A percentile compares a stretch with the other conserved stretches of the same genome.
phyloP scores from a whole-genome alignment of 2,113 vertebrate genomes.

The Nibea albiflora region DNA sequence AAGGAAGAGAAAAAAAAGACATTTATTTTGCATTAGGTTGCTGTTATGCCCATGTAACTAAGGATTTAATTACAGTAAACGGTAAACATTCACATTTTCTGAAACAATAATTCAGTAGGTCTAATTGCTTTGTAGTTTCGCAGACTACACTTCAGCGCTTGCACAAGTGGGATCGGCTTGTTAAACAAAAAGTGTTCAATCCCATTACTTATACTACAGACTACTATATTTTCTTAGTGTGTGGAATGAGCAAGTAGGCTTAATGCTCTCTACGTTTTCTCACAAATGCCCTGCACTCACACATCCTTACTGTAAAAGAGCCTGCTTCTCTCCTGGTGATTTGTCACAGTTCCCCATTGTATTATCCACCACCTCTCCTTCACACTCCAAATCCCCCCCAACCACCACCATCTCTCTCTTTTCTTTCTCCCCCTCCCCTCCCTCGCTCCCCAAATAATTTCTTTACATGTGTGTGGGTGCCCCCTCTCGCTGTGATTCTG shows the following conservation, averaged over 20 bases:
- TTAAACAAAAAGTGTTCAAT: conserved; percentile 64
- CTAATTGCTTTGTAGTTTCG: conserved; percentile 72
- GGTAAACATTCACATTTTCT: conserved; percentile 74
- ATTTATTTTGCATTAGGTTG: conserved; percentile 67
- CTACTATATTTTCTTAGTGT: conserved; percentile 45
- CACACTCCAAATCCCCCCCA: conserved; percentile 48
- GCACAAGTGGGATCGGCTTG: conserved; percentile 61
- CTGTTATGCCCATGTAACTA: conserved; percentile 62
- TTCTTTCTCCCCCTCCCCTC: conserved; percentile 24
- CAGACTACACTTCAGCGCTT: conserved; percentile 62
- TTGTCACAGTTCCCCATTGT: conserved; percentile 77
- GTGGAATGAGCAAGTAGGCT: conserved; percentile 56
- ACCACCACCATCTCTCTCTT: background rate
- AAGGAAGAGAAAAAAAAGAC: conserved; percentile 54
- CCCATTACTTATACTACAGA: conserved; percentile 56
- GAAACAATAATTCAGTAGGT: conserved; percentile 58
- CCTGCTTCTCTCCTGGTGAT: conserved; percentile 67
- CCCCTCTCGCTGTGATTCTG: conserved; percentile 77
- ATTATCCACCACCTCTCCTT: conserved; percentile 69
- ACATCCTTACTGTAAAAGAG: conserved; percentile 63
- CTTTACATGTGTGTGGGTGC: conserved; percentile 79
- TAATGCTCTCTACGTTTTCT: conserved; percentile 65
- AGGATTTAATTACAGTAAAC: conserved; percentile 72
- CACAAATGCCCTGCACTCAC: conserved; percentile 57
- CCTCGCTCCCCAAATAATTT: conserved; percentile 71